Percentiles rank a stretch among this genome's conserved stretches.
These are phyloP conservation scores for Cordilura impudica DNA, from an alignment of 2,888 invertebrate genomes.

Conservation along the genomic window DNA sequence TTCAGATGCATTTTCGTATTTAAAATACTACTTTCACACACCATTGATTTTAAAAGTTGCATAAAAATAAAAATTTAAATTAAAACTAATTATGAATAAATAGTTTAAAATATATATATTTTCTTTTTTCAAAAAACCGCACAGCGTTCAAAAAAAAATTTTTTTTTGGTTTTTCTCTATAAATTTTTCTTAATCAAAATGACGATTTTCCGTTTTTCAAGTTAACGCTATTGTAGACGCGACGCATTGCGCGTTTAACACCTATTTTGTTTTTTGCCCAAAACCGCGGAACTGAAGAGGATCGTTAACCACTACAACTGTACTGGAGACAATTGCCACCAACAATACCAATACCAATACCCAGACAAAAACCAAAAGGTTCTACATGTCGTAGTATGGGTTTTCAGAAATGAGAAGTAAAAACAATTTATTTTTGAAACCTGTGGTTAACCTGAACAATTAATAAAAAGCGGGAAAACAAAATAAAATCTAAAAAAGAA, in stretches of 20 bases:
- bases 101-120: neutral
- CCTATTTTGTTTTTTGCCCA: conserved; percentile 64
- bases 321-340: conserved; percentile 31
- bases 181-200: neutral
- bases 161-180: conserved; percentile 10
- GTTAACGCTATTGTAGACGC: conserved; percentile 65
- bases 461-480: conserved; percentile 58
- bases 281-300: conserved; percentile 55
- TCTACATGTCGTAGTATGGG: conserved; percentile 6
- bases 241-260: conserved; percentile 72
- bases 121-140: neutral
- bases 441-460: conserved; percentile 64
- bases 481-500: conserved; percentile 2
- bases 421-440: neutral
- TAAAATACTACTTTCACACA: conserved; percentile 68
- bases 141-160: conserved; percentile 11
- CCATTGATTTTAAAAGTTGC: conserved; percentile 65
- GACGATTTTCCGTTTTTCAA: conserved; percentile 41
- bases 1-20: conserved; percentile 72
- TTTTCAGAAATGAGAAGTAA: conserved; percentile 4
- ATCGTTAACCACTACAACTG: conserved; percentile 42
- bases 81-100: conserved; percentile 17
- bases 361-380: conserved; percentile 52
- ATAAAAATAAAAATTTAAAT: conserved; percentile 25
- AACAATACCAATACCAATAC: conserved; percentile 66